These are phyloP conservation scores for Allygus modestus DNA, from an alignment of 2,888 invertebrate genomes.

Conservation along the genomic window DNA sequence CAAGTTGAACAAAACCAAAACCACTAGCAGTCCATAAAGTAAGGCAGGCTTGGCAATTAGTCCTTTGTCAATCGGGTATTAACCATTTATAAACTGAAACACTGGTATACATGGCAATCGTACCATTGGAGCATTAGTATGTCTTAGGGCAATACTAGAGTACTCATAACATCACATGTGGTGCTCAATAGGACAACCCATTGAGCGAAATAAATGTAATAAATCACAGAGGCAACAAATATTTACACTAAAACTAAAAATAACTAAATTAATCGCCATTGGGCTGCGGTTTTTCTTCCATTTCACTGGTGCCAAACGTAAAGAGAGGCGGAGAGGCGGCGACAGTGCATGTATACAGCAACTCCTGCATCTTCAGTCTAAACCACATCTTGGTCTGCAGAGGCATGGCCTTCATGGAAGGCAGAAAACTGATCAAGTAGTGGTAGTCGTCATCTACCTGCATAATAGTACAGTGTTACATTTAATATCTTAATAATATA, in stretches of 20 bases:
- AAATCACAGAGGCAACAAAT: not conserved
- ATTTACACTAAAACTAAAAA: not conserved
- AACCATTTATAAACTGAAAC: no score
- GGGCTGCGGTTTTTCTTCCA: not conserved
- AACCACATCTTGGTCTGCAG: constrained; percentile 73
- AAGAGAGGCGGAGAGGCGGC: constrained; percentile 6
- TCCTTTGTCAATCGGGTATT: no score
- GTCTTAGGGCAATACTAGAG: no score
- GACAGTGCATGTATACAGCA: constrained; percentile 71
- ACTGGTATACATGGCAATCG: no score
- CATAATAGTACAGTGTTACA: constrained; percentile 3
- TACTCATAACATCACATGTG: no score
- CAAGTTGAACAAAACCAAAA: no score
- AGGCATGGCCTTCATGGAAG: constrained; percentile 72
- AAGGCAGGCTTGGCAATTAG: no score
- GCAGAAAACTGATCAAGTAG: constrained; percentile 74
- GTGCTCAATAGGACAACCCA: no score
- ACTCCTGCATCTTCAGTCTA: constrained; percentile 74
- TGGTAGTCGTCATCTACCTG: constrained; percentile 74
- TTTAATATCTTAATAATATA: no score
- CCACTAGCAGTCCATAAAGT: no score
- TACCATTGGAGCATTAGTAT: no score
- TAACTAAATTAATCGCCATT: not conserved
- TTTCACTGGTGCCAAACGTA: not conserved
- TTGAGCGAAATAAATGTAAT: no score